phyloP scores from a whole-genome alignment of 2,113 vertebrate species.

The Phyllostomus hastatus region DNA sequence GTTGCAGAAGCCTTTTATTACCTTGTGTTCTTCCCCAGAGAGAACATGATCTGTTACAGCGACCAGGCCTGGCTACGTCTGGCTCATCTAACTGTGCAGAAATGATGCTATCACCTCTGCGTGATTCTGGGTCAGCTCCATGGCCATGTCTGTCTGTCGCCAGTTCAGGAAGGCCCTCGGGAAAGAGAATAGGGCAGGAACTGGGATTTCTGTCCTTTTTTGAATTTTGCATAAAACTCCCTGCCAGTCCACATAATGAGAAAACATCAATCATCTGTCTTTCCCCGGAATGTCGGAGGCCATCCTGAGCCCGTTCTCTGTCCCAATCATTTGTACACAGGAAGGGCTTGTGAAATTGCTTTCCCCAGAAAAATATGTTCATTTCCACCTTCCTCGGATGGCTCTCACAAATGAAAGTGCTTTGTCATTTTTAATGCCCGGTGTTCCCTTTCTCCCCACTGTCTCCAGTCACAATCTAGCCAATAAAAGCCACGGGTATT shows the following conservation, averaged over 20 bases:
- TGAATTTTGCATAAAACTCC: conserved; percentile 67
- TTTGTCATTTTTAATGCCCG: conserved; percentile 75
- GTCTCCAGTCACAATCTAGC: conserved; percentile 19
- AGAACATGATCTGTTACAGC: conserved; percentile 12
- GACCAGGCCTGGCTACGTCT: neutral
- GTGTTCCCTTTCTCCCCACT: neutral
- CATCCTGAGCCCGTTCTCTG: neutral
- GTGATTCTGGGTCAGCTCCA: conserved; percentile 7
- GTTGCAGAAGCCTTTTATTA: conserved; percentile 60
- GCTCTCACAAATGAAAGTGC: conserved; percentile 73
- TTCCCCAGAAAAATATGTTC: conserved; percentile 57
- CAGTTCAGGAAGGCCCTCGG: neutral
- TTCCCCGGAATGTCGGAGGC: neutral
- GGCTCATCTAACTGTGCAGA: neutral
- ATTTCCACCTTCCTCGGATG: conserved; percentile 51
- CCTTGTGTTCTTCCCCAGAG: conserved; percentile 31
- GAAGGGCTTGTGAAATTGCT: conserved; percentile 62
- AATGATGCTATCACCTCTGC: conserved; percentile 12
- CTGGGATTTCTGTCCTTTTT: neutral
- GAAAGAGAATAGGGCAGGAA: conserved; percentile 33
- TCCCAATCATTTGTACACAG: conserved; percentile 31
- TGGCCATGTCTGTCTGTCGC: neutral
- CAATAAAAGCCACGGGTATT: conserved; percentile 54
- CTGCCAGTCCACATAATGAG: conserved; percentile 38
- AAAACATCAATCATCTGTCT: conserved; percentile 29